Evolutionary conservation across 1,140 invertebrate species (phyloP), one percentile per base, ranked within the genome.

Genomic region (Latrodectus geometricus): DNA sequence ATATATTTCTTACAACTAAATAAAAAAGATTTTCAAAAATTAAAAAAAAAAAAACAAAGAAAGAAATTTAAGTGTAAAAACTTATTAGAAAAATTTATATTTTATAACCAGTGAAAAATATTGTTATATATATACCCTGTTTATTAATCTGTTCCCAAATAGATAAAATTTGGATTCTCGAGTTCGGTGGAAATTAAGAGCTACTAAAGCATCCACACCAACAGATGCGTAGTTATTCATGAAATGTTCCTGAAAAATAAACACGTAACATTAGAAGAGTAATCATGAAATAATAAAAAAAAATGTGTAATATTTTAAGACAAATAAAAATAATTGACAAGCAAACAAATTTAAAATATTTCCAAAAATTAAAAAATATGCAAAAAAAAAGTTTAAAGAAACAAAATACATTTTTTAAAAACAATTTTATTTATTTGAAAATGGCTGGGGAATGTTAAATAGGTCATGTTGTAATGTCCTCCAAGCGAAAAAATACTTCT

Each of bases 201-300:
- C 96, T 0, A 98, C 97, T 89, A 97, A 94, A 52, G 97, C 97
- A 92, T 98, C 97, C 9, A 98, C 97, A 21, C 97, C 97, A 81
- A 98, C 92, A 88, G 97, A 97, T 78, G 96, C 93, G 91, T 99
- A 98, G 92, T 98, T 98, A 91, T 98, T 97, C 93, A 98, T 97
- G 88, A 94, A 94, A 81, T 95, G 89, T 70, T 88, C 91, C 91
- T 92, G 86, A 49, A 89, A 89, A 68, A 73, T 65, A 76, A 79
- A 88, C 3, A n/a, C 12, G 49, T 66, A 1, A 11, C 9, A 48
- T 56, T 56, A 61, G 73, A 23, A 70, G 69, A 74, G 14, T 15
- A 52, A 70, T 21, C 17, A 8, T 12, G n/a, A 72, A 20, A 72
- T 72, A 4, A 65, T 14, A 65, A 2, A 15, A 15, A 17, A 14